Evolutionary conservation across 2,797 vertebrate genomes (phyloP), one percentile per base, ranked within the genome.

Genomic region (Brachymystax lenok): DNA sequence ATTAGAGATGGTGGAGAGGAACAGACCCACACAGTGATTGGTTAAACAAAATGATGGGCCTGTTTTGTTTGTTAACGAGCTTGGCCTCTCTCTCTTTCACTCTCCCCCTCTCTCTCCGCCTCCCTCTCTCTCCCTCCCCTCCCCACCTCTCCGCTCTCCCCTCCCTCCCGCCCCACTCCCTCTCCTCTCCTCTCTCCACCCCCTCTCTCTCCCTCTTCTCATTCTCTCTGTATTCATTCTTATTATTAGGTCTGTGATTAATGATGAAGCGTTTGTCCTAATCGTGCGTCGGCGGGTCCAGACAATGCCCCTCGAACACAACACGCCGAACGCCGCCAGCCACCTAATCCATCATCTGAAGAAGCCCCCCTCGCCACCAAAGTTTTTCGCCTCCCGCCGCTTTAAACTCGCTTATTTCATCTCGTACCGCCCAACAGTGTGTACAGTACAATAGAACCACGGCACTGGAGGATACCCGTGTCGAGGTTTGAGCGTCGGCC

Each of bases 241-340:
- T 87, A 86, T 88, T 85, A 81, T 91, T 92, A 89, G 86, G 77
- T 64, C 28, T 28, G 84, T 93, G 92, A 94, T 92, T 90, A 91
- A 93, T 92, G 86, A 82, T 86, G 90, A 92, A 89, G 86, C 88
- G 91, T 91, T 91, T 90, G 89, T 92, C 86, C 83, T 75, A 79
- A 30, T 79, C 73, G 1, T 74, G 77, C 83, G 83, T 74, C 72
- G 79, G 76, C 83, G 84, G 83, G 84, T 78, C 78, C 77, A 68
- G 84, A 66, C 21, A 19, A 4, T 59, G 80, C 73, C 67, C 50
- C 21, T 76, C 59, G 21, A 7, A n/a, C 40, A 5, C 12, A 3
- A n/a, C 69, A 12, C 3, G 24, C 6, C 46, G 67, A 77, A 73
- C 2, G 56, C 64, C 59, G 71, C 75, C 3, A 74, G 81, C 90